Conservation (phyloP, 2,113 vertebrate genomes). For the Oceanites oceanicus region DNA sequence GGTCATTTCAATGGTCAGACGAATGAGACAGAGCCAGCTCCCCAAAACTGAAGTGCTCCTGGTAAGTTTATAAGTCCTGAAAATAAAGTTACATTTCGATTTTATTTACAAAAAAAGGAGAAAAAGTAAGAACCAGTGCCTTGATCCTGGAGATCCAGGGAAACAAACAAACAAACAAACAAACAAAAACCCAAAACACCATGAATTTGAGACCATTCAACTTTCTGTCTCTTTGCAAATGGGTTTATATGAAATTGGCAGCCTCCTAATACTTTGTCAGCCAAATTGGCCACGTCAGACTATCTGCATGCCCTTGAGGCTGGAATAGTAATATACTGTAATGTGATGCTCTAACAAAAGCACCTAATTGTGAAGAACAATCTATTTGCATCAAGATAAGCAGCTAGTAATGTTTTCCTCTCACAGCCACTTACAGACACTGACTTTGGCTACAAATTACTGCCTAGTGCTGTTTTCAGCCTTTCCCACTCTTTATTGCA, state of each 20-base stretch:
- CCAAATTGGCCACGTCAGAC: constrained; percentile 1
- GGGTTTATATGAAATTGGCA: constrained; percentile 14
- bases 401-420: constrained; percentile 42
- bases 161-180: neutral
- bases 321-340: neutral
- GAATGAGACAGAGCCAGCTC: neutral
- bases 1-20: neutral
- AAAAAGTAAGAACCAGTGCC: neutral
- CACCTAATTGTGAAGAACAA: constrained; percentile 46
- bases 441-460: constrained; percentile 24
- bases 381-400: constrained; percentile 50
- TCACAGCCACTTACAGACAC: neutral
- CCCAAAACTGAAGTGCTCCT: neutral
- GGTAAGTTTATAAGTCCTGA: neutral
- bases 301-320: constrained; percentile 15
- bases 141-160: neutral
- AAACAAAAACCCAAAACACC: neutral
- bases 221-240: neutral
- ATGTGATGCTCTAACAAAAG: constrained; percentile 44
- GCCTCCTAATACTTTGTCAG: neutral
- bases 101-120: neutral
- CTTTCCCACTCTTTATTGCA: neutral
- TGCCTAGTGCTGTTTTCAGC: constrained; percentile 27
- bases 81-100: neutral
- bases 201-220: neutral